These are phyloP conservation scores for Paradisaea rubra DNA, from an alignment of 2,113 vertebrate genomes.

Conservation along the genomic window DNA sequence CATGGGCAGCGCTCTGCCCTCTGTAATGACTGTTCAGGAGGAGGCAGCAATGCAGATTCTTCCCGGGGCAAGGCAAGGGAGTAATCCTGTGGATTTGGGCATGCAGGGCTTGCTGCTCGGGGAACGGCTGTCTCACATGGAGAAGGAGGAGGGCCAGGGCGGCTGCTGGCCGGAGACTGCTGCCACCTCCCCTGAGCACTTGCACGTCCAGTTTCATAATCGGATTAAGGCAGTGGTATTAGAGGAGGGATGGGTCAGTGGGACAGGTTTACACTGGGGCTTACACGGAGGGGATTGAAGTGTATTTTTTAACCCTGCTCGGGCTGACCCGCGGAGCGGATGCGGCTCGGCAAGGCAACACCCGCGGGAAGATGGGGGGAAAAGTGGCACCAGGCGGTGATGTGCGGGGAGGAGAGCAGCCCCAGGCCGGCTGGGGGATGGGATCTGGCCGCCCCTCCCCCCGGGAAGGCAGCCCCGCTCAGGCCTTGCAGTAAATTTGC, in stretches of 20 bases:
- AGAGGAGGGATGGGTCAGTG: constrained; percentile 65
- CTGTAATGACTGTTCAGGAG: neutral
- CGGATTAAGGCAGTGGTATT: constrained; percentile 64
- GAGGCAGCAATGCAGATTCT: neutral
- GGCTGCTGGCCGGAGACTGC: constrained; percentile 27
- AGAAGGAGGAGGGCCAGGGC: neutral
- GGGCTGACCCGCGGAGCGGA: neutral
- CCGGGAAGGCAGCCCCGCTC: constrained; percentile 63
- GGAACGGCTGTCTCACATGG: neutral
- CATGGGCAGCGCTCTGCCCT: neutral
- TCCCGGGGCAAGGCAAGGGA: accelerated
- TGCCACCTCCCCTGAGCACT: constrained; percentile 48
- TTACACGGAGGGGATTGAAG: constrained; percentile 49
- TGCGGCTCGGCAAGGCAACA: neutral
- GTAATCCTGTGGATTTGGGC: neutral
- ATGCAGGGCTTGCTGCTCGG: neutral
- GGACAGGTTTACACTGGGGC: constrained; percentile 60
- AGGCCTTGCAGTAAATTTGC: constrained; percentile 72
- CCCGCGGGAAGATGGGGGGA: neutral
- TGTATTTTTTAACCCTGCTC: constrained; percentile 49
- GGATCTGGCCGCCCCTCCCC: constrained; percentile 46
- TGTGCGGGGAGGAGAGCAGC: constrained; percentile 15
- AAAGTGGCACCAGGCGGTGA: constrained; percentile 10
- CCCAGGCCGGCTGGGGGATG: constrained; percentile 30
- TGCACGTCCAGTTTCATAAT: constrained; percentile 66